A percentile compares a stretch with the other conserved stretches of the same genome.
phyloP scores from a whole-genome alignment of 2,888 invertebrate species.

The Minunthozetes semirufus region DNA sequence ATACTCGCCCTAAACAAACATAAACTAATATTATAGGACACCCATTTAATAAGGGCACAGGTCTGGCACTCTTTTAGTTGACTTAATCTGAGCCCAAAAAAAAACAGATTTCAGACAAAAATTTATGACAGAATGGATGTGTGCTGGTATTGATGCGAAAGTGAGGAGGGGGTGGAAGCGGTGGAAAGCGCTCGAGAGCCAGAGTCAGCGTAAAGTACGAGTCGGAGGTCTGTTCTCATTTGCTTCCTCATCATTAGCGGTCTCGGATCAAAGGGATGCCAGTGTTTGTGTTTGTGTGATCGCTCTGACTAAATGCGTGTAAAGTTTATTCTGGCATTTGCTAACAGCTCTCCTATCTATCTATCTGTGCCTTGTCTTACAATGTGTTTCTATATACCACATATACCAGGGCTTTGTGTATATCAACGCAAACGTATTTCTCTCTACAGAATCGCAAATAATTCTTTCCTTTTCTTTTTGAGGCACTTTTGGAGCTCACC shows the following conservation, averaged over 20 bases:
- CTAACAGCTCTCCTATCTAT: background rate
- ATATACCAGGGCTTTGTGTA: background rate
- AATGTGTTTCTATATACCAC: background rate
- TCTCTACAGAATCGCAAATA: background rate
- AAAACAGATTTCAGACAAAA: background rate
- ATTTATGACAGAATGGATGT: background rate
- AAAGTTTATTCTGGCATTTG: constrained; percentile 17
- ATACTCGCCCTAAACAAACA: too few relatives aligned
- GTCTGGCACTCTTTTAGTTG: background rate
- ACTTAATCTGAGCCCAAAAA: background rate
- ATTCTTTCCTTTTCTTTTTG: background rate
- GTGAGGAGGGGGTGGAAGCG: background rate
- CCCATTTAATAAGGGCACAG: too few relatives aligned
- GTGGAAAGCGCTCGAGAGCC: background rate
- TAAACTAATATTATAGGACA: too few relatives aligned
- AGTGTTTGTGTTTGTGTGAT: background rate
- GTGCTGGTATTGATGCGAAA: background rate
- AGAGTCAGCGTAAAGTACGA: background rate
- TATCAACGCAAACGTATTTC: constrained; percentile 20
- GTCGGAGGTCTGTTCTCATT: constrained; percentile 17
- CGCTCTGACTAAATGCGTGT: background rate
- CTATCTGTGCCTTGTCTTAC: background rate
- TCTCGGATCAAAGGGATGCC: background rate
- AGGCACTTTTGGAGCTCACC: too few relatives aligned
- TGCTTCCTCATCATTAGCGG: constrained; percentile 24